These are phyloP conservation scores for Platycheirus albimanus DNA, from an alignment of 2,888 invertebrate species.

Conservation along the genomic window DNA sequence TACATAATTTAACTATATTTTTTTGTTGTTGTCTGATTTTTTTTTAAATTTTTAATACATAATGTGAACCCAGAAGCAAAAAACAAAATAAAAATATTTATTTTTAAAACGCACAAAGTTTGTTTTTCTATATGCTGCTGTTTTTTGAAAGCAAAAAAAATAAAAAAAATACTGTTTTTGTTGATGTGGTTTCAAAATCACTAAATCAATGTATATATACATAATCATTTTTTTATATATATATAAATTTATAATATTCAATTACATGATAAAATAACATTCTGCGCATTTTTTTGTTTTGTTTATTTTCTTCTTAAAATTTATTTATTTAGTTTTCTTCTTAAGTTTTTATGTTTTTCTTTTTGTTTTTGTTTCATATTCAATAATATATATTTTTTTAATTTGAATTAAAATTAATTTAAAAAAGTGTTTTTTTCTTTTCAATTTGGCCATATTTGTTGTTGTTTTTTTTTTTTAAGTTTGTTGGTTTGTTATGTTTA, in stretches of 20 bases:
- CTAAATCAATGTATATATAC: slow-evolving; percentile 64
- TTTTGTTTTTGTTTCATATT: slow-evolving; percentile 41
- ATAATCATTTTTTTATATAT: slow-evolving; percentile 34
- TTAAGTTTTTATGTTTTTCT: too few species aligned
- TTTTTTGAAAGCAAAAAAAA: slow-evolving; percentile 53
- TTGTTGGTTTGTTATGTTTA: slow-evolving; percentile 16
- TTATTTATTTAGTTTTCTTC: slow-evolving; percentile 49
- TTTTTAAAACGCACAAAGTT: slow-evolving; percentile 56
- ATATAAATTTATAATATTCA: slow-evolving; percentile 54
- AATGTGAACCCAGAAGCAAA: slow-evolving; percentile 53
- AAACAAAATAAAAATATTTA: slow-evolving; percentile 31
- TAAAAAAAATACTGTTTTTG: slow-evolving; percentile 69
- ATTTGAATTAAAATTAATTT: slow-evolving; percentile 64
- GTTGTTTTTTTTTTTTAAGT: slow-evolving; percentile 43
- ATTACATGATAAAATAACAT: slow-evolving; percentile 73
- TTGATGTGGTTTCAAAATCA: slow-evolving; percentile 68
- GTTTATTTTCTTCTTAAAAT: slow-evolving; percentile 55
- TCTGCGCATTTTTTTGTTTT: slow-evolving; percentile 51
- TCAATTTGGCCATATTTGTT: slow-evolving; percentile 63
- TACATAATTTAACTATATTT: slow-evolving; percentile 63
- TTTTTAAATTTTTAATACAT: slow-evolving; percentile 40
- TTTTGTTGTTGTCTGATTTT: slow-evolving; percentile 13
- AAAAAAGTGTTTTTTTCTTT: slow-evolving; percentile 49
- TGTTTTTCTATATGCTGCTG: slow-evolving; percentile 11
- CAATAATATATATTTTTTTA: slow-evolving; percentile 51